phyloP scores from a whole-genome alignment of 2,797 vertebrate genomes.

The Morus bassanus region DNA sequence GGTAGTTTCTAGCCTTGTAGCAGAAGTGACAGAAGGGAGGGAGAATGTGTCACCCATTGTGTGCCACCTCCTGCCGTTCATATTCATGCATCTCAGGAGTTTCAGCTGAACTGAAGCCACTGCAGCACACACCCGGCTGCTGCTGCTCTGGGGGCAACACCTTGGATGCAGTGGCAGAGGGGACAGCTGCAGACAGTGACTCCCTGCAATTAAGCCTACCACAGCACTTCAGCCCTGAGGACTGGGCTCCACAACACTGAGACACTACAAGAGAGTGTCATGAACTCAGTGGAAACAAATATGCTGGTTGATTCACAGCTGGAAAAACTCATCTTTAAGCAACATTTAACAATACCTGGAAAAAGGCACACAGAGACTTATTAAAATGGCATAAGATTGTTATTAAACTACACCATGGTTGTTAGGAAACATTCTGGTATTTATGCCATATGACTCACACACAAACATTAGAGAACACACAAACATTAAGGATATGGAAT shows the following conservation, averaged over 20 bases:
- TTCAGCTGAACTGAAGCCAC: neutral
- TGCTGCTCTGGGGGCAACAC: neutral
- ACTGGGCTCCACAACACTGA: neutral
- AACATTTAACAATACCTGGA: constrained; percentile 26
- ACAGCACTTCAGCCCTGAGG: neutral
- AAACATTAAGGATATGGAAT: constrained; percentile 5
- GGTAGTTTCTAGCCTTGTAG: neutral
- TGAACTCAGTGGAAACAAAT: neutral
- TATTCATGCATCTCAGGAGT: neutral
- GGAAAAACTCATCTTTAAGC: constrained; percentile 2
- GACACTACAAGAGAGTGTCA: neutral
- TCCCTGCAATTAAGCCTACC: neutral
- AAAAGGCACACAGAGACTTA: neutral
- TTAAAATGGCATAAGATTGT: neutral
- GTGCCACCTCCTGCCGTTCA: neutral
- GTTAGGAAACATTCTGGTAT: constrained; percentile 32
- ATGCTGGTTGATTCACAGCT: neutral
- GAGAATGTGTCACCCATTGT: accelerated
- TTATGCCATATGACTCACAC: constrained; percentile 19
- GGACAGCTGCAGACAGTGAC: neutral
- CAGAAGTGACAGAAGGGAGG: neutral
- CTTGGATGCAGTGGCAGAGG: neutral
- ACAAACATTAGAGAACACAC: neutral
- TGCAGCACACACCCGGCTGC: neutral
- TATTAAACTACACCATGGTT: neutral